A percentile compares a stretch with the other conserved stretches of the same genome.
Evolutionary conservation across 2,888 invertebrate genomes (phyloP).

Genomic region (Cheilosia pagana): DNA sequence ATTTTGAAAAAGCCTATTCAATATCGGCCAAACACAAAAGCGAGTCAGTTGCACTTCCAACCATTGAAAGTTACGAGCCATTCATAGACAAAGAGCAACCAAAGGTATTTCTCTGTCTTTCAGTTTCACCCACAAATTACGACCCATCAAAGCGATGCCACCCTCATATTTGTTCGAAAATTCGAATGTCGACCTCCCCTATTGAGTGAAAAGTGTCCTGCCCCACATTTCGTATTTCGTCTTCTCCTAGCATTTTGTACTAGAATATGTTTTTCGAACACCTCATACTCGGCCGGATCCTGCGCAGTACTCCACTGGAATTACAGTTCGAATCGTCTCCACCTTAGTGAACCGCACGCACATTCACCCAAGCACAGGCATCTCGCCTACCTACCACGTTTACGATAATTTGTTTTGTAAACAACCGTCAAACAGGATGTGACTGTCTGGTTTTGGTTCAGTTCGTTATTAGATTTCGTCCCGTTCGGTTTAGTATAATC

Average conservation of each 20-base stretch:
- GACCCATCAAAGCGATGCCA: no score
- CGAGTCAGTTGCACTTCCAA: no score
- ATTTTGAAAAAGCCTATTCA: no score
- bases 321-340: conserved; percentile 30
- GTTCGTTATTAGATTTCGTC: conserved; percentile 52
- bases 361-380: background rate
- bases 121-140: no score
- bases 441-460: conserved; percentile 32
- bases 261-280: conserved; percentile 26
- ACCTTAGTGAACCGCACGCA: conserved; percentile 40
- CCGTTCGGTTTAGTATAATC: conserved; percentile 42
- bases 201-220: conserved; percentile 38
- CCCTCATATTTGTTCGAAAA: conserved; percentile 9
- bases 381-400: conserved; percentile 32
- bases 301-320: conserved; percentile 52
- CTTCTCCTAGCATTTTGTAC: conserved; percentile 26
- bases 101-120: no score
- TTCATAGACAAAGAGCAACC: no score
- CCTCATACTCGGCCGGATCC: background rate
- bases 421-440: conserved; percentile 60
- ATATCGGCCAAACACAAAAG: no score
- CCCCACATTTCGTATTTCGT: background rate
- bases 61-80: no score
- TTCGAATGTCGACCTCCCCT: conserved; percentile 1
- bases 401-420: conserved; percentile 70